Conservation (phyloP, 2,113 vertebrate genomes). For the Gasterosteus nipponicus region DNA sequence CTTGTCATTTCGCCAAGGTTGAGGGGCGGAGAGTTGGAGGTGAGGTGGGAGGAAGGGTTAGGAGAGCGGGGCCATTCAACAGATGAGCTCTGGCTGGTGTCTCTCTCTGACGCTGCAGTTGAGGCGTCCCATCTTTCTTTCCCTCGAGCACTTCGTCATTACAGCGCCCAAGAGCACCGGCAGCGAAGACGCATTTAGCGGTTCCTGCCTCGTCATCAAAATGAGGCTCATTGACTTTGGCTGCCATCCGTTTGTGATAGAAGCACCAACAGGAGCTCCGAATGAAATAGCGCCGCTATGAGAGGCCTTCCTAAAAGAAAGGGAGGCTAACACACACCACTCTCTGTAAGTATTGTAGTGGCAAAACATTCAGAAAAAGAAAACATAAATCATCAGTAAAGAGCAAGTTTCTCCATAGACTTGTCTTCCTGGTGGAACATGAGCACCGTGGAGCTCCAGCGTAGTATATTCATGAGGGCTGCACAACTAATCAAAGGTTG, state of each 20-base stretch:
- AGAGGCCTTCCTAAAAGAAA: slow-evolving; percentile 21
- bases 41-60: slow-evolving; percentile 28
- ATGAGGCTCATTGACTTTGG: slow-evolving; percentile 74
- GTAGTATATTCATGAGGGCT: neutral
- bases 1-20: slow-evolving; percentile 68
- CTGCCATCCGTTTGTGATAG: slow-evolving; percentile 62
- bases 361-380: neutral
- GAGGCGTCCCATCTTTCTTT: slow-evolving; percentile 57
- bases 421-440: neutral
- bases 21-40: slow-evolving; percentile 57
- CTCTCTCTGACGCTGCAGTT: slow-evolving; percentile 47
- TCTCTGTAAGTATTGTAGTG: neutral
- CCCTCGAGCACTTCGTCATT: slow-evolving; percentile 50
- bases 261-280: slow-evolving; percentile 59
- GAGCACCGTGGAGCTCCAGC: neutral
- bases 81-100: slow-evolving; percentile 51
- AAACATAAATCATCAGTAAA: neutral
- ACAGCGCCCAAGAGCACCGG: slow-evolving; percentile 55
- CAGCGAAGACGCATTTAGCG: slow-evolving; percentile 61
- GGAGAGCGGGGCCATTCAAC: slow-evolving; percentile 60
- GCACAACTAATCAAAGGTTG: neutral
- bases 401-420: neutral
- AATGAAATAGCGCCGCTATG: slow-evolving; percentile 52
- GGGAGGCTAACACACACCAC: neutral
- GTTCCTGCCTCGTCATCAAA: slow-evolving; percentile 77